Conservation (phyloP, 2,888 invertebrate species). For the Drosophila anomelani region DNA sequence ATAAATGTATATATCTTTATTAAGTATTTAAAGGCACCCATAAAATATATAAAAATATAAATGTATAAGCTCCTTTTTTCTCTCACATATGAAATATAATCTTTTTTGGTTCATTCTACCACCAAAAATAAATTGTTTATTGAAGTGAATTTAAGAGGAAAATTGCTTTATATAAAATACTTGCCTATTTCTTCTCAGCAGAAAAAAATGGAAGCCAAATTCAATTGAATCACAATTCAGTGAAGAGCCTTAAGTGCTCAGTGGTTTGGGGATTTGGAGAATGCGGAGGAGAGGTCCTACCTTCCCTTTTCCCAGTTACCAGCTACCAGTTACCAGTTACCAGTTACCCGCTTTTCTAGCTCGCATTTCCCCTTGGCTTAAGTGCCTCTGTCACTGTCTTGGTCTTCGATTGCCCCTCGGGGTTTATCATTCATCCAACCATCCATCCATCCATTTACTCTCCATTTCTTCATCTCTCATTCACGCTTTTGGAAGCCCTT, state of each 20-base stretch:
- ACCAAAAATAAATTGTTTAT: slow-evolving; percentile 66
- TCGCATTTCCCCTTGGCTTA: slow-evolving; percentile 62
- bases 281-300: background rate
- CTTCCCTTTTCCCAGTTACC: slow-evolving; percentile 54
- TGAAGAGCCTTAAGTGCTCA: slow-evolving; percentile 23
- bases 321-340: slow-evolving; percentile 43
- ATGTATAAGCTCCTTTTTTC: background rate
- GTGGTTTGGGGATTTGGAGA: slow-evolving; percentile 7
- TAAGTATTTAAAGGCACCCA: background rate
- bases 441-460: background rate
- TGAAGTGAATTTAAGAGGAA: slow-evolving; percentile 78
- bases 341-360: slow-evolving; percentile 1
- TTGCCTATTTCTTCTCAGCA: slow-evolving; percentile 31
- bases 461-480: slow-evolving; percentile 5
- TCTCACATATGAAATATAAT: slow-evolving; percentile 19
- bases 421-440: slow-evolving; percentile 32
- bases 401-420: slow-evolving; percentile 56
- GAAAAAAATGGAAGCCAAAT: slow-evolving; percentile 7
- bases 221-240: slow-evolving; percentile 38
- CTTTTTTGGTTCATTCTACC: slow-evolving; percentile 18
- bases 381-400: slow-evolving; percentile 68
- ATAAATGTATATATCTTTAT: background rate
- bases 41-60: background rate
- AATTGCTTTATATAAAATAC: slow-evolving; percentile 78
- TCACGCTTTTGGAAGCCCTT: slow-evolving; percentile 16